A percentile compares a stretch with the other conserved stretches of the same genome.
Conservation (phyloP, 2,797 vertebrate genomes). For the Cuniculus paca region DNA sequence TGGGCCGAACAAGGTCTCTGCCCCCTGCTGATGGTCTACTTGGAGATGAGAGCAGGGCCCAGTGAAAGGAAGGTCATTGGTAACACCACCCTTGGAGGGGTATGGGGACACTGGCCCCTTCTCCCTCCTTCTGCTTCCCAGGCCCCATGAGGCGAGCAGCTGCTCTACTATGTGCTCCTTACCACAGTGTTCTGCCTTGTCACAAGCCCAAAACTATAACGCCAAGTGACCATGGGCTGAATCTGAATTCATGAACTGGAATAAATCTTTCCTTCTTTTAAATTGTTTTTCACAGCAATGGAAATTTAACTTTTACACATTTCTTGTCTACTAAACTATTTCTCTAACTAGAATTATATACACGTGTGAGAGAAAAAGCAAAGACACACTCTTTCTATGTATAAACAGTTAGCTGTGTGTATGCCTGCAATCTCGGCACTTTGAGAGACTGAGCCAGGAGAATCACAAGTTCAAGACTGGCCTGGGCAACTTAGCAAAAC, state of each 20-base stretch:
- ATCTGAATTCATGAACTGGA: neutral
- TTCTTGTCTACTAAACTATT: neutral
- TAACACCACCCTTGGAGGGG: neutral
- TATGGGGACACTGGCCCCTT: neutral
- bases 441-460: neutral
- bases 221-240: neutral
- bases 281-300: neutral
- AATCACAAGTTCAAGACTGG: neutral
- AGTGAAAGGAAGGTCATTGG: neutral
- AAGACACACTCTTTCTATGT: neutral
- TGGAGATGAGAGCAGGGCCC: too few relatives aligned
- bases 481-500: neutral
- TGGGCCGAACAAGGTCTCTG: neutral
- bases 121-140: neutral
- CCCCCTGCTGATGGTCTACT: too few relatives aligned
- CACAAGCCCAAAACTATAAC: neutral
- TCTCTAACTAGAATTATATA: neutral
- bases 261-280: neutral
- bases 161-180: neutral
- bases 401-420: neutral
- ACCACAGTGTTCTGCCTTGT: neutral
- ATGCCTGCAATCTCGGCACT: neutral
- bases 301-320: neutral
- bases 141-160: neutral
- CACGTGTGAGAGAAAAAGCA: neutral